A percentile compares a stretch with the other conserved stretches of the same genome.
These are phyloP conservation scores for Catharus fuscescens DNA, from an alignment of 2,113 vertebrate species.

Conservation along the genomic window DNA sequence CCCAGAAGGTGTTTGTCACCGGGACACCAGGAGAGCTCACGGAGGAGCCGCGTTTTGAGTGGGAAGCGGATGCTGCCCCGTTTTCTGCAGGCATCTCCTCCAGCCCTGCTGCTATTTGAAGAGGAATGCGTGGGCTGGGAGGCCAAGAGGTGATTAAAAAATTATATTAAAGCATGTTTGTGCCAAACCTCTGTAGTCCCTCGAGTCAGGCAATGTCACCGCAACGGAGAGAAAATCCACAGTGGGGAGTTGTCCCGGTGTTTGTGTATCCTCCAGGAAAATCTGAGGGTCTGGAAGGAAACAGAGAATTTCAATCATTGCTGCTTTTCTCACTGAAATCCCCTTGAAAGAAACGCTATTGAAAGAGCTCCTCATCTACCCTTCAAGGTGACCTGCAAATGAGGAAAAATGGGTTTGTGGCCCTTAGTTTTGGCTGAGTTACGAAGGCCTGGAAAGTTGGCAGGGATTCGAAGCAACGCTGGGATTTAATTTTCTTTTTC, in stretches of 20 bases:
- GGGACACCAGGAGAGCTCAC: fast-evolving
- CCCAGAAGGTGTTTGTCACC: background rate
- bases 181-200: background rate
- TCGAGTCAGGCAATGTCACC: background rate
- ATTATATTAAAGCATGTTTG: background rate
- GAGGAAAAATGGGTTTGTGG: background rate
- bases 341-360: background rate
- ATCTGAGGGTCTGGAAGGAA: background rate
- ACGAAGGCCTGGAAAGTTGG: background rate
- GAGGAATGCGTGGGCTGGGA: background rate
- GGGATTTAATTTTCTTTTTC: background rate
- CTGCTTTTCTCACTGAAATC: background rate
- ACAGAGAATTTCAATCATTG: background rate
- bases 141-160: background rate
- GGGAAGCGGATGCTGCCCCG: fast-evolving
- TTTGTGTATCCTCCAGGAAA: background rate
- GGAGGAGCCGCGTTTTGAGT: fast-evolving
- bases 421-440: constrained; percentile 32
- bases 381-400: constrained; percentile 37
- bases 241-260: background rate
- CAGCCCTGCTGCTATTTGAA: background rate
- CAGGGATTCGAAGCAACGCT: background rate
- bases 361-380: background rate
- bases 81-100: background rate
- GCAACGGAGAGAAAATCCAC: fast-evolving